Evolutionary conservation across 2,113 vertebrate species (phyloP).

Genomic region (Collichthys lucidus): DNA sequence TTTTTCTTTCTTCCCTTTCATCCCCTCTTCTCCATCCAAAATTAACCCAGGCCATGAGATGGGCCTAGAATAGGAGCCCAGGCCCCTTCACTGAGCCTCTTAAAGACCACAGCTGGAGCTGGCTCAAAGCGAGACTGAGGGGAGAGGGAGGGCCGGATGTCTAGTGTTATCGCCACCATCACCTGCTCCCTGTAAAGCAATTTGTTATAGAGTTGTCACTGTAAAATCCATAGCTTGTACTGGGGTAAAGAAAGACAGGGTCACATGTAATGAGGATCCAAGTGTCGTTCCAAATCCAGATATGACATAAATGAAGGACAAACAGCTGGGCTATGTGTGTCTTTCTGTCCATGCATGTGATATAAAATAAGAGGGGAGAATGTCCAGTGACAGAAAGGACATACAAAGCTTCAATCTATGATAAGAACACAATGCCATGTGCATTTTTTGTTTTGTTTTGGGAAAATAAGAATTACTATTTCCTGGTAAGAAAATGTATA

Average conservation of each 20-base stretch:
- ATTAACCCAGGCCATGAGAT: conserved; percentile 71
- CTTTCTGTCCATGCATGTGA: conserved; percentile 8
- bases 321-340: conserved; percentile 54
- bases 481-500: background rate
- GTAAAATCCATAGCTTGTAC: conserved; percentile 75
- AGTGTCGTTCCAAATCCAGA: conserved; percentile 61
- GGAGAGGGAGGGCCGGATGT: conserved; percentile 52
- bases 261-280: conserved; percentile 72
- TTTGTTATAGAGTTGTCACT: conserved; percentile 83
- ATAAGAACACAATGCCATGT: background rate
- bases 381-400: background rate
- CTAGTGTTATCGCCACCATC: conserved; percentile 65
- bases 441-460: background rate
- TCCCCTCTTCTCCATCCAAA: conserved; percentile 56
- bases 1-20: conserved; percentile 20
- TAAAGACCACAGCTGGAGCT: conserved; percentile 76
- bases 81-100: conserved; percentile 55
- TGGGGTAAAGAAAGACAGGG: conserved; percentile 75
- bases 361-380: background rate
- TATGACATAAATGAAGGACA: conserved; percentile 70
- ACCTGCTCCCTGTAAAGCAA: conserved; percentile 79
- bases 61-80: conserved; percentile 69
- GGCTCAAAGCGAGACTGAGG: conserved; percentile 53
- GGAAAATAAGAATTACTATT: background rate
- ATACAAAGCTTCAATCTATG: background rate